Conservation (phyloP, 2,113 vertebrate species). For the Peromyscus maniculatus region DNA sequence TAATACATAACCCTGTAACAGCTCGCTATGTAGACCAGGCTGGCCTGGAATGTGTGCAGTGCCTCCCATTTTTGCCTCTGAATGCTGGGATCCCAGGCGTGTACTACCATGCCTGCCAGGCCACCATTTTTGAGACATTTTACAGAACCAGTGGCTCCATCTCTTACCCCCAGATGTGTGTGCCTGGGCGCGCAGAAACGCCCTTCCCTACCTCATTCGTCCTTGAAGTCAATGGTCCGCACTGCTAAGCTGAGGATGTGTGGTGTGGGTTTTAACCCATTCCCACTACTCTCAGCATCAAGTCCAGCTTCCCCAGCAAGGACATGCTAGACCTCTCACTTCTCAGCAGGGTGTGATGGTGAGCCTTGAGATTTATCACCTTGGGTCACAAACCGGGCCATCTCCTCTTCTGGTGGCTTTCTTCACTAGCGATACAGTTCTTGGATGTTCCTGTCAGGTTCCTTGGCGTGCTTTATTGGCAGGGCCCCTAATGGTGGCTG, state of each 20-base stretch:
- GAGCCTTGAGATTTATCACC: neutral
- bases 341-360: rapidly evolving
- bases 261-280: neutral
- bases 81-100: neutral
- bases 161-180: neutral
- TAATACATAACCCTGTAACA: too few species aligned
- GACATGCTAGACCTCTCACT: neutral
- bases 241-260: neutral
- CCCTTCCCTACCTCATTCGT: neutral
- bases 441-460: too few species aligned
- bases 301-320: neutral
- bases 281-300: rapidly evolving
- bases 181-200: neutral
- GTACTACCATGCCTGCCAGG: neutral
- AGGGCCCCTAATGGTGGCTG: neutral
- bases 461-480: neutral
- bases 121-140: neutral
- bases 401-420: neutral
- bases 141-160: neutral
- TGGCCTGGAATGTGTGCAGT: neutral
- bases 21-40: neutral
- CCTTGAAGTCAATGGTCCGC: neutral
- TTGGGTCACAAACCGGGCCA: too few species aligned
- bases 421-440: neutral
- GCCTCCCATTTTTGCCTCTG: neutral